A percentile compares a stretch with the other conserved stretches of the same genome.
Conservation (phyloP, 2,888 invertebrate species). For the Yponomeuta plumbellus region DNA sequence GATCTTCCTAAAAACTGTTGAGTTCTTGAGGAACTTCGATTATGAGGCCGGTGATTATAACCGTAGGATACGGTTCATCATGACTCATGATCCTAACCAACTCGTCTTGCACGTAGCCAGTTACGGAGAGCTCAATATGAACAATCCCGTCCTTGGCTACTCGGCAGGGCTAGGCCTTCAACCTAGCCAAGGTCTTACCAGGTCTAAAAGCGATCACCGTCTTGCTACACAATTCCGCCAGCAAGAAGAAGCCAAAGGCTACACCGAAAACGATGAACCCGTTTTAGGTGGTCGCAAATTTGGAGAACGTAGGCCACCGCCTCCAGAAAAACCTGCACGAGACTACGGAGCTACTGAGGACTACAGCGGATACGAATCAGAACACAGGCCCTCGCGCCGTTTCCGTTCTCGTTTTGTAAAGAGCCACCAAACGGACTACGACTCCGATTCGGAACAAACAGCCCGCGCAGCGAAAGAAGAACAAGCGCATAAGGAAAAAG, state of each 20-base stretch:
- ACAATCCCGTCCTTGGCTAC: constrained; percentile 77
- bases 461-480: constrained; percentile 81
- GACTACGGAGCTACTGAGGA: constrained; percentile 80
- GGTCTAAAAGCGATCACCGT: constrained; percentile 95
- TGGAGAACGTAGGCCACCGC: constrained; percentile 81
- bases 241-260: constrained; percentile 84
- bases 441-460: constrained; percentile 83
- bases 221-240: constrained; percentile 91
- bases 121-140: constrained; percentile 93
- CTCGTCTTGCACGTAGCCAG: constrained; percentile 91
- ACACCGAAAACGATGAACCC: constrained; percentile 81
- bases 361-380: constrained; percentile 82
- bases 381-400: constrained; percentile 78
- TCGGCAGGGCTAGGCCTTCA: constrained; percentile 70
- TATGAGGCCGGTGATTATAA: constrained; percentile 94
- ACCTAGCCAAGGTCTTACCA: constrained; percentile 86
- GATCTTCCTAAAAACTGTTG: constrained; percentile 96
- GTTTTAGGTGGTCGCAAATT: constrained; percentile 86
- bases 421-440: constrained; percentile 79
- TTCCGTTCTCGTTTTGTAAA: constrained; percentile 84
- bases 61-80: constrained; percentile 88
- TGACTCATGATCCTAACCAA: constrained; percentile 95
- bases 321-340: constrained; percentile 69
- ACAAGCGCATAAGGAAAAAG: constrained; percentile 77
- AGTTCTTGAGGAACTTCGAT: constrained; percentile 95